These are phyloP conservation scores for Clitarchus hookeri DNA, from an alignment of 2,888 invertebrate species.

Conservation along the genomic window DNA sequence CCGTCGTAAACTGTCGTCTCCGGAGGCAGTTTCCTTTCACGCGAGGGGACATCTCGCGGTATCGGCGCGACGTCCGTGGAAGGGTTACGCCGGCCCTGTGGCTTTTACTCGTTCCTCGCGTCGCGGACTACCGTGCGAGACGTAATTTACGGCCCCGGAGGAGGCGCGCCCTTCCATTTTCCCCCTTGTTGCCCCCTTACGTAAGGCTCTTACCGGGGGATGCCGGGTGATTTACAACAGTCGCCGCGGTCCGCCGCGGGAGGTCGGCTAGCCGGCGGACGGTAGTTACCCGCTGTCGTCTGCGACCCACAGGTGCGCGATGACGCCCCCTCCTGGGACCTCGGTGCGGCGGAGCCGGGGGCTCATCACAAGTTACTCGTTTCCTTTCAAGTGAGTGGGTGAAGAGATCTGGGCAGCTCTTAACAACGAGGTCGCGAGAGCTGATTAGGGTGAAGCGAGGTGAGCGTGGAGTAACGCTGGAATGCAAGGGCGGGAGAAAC, in stretches of 20 bases:
- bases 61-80: background rate
- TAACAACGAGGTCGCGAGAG: too few species aligned
- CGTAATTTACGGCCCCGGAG: background rate
- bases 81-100: background rate
- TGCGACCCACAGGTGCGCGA: too few species aligned
- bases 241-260: background rate
- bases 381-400: too few species aligned
- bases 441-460: too few species aligned
- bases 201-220: background rate
- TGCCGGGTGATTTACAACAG: background rate
- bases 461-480: too few species aligned
- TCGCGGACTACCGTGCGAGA: background rate
- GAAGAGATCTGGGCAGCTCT: too few species aligned
- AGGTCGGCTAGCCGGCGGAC: background rate
- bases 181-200: background rate
- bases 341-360: too few species aligned
- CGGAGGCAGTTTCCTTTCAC: background rate
- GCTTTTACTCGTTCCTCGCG: background rate
- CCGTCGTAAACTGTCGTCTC: background rate
- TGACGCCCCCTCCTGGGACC: too few species aligned
- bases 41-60: background rate
- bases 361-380: too few species aligned
- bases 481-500: too few species aligned
- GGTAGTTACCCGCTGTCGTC: background rate
- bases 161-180: background rate